Evolutionary conservation across 2,797 vertebrate species (phyloP), one percentile per base, ranked within the genome.

Genomic region (Agapornis canus): DNA sequence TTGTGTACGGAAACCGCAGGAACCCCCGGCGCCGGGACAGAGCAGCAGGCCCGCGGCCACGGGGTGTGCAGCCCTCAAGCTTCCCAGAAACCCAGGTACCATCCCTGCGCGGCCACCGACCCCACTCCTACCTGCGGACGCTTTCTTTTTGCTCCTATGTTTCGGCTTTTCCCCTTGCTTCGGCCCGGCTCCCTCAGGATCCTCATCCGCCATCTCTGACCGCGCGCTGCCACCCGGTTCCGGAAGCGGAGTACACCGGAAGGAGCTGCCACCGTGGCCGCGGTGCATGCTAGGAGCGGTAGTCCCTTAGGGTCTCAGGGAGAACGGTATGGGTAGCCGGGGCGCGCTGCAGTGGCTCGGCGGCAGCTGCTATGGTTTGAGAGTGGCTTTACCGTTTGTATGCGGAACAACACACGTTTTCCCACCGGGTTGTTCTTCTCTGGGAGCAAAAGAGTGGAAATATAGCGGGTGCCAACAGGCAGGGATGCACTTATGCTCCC

Each of bases 151-250:
- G 63, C 1, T 39, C 37, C 13, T 91, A 8, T 1, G 3, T 13
- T 56, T 92, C 10, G 37, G 78, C 22, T 78, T 78, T 22, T 60
- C 72, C 48, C 66, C 72, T 8, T 18, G 35, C 54, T 43, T 25
- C 13, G 42, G 6, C 13, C 14, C 2, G 1, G 17, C 64, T 5
- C 11, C 3, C 51, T 16, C 37, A 0, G 47, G 0, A 10, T 2
- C 54, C 3, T 27, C 5, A 5, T 49, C 83, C 70, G 76, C 90
- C 96, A 96, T 96, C 9, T 2, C n/a, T 1, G 4, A 16, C 40
- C 19, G 3, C 22, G 4, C 37, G 1, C 29, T 6, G 0, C 13
- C 7, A 20, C 83, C 26, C 45, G 18, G 21, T 10, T 3, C 23
- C 51, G 77, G 87, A 64, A 86, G 17, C 22, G 2, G 4, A 1